phyloP scores from a whole-genome alignment of 2,888 invertebrate genomes.

The Pomacea canaliculata region DNA sequence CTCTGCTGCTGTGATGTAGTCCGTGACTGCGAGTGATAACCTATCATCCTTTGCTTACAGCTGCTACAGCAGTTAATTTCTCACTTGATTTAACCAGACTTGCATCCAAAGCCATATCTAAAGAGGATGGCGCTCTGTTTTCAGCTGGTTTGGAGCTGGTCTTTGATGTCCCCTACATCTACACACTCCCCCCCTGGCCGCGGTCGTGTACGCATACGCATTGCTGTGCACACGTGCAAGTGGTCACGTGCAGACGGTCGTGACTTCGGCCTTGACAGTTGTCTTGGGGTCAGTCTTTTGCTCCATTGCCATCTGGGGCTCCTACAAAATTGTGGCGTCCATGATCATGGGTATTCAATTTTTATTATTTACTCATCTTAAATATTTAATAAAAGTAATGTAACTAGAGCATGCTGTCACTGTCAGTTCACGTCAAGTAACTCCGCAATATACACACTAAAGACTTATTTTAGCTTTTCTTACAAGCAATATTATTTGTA shows the following conservation, averaged over 20 bases:
- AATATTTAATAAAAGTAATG: neutral
- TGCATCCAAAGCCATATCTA: too few species aligned
- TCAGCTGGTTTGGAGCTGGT: slow-evolving; percentile 44
- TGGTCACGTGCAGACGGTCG: slow-evolving; percentile 29
- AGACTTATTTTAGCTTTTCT: too few species aligned
- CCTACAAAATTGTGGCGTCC: slow-evolving; percentile 37
- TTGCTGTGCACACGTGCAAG: slow-evolving; percentile 38
- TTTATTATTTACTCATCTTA: neutral
- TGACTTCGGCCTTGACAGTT: slow-evolving; percentile 33
- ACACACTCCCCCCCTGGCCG: slow-evolving; percentile 40
- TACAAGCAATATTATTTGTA: too few species aligned
- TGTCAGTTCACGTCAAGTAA: too few species aligned
- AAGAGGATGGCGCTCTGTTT: neutral
- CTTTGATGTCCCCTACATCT: slow-evolving; percentile 41
- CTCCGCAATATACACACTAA: too few species aligned
- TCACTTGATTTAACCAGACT: too few species aligned
- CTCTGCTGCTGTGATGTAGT: too few species aligned
- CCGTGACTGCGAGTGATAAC: too few species aligned
- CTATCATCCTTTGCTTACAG: too few species aligned
- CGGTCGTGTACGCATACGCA: slow-evolving; percentile 37
- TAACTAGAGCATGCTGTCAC: neutral
- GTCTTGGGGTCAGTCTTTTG: slow-evolving; percentile 38
- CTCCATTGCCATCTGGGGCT: slow-evolving; percentile 40
- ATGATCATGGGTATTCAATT: slow-evolving; percentile 33
- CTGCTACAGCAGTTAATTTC: too few species aligned